A percentile compares a stretch with the other conserved stretches of the same genome.
Conservation (phyloP, 2,888 invertebrate species). For the Drosophila pegasa region DNA sequence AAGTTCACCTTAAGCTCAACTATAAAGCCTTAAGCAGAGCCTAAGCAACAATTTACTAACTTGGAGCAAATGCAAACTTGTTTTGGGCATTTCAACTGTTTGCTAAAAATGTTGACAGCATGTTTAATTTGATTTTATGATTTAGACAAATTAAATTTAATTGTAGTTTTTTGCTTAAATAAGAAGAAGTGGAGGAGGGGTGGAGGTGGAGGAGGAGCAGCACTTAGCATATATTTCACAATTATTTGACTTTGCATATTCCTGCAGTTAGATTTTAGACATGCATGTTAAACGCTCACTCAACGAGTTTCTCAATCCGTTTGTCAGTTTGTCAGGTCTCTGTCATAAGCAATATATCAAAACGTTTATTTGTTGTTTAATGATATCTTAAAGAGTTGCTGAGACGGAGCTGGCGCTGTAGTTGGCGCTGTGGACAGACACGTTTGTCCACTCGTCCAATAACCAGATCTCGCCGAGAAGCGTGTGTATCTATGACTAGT, state of each 20-base stretch:
- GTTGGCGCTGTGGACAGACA: conserved; percentile 42
- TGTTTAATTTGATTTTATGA: conserved; percentile 9
- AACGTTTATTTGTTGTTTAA: conserved; percentile 41
- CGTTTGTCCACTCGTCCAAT: conserved; percentile 57
- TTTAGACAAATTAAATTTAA: conserved; percentile 6
- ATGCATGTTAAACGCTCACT: conserved; percentile 26
- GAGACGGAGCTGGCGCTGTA: neutral
- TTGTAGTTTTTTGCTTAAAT: conserved; percentile 2
- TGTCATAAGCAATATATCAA: conserved; percentile 59
- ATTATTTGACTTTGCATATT: conserved; percentile 12
- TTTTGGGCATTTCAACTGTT: conserved; percentile 2
- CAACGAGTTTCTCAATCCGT: conserved; percentile 22
- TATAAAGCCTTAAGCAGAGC: neutral
- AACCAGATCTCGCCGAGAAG: conserved; percentile 42
- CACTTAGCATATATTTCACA: conserved; percentile 17
- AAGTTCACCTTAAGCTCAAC: neutral
- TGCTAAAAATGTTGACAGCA: conserved; percentile 5
- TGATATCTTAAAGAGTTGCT: conserved; percentile 47
- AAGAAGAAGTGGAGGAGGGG: neutral
- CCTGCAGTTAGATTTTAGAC: conserved; percentile 22
- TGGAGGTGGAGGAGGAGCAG: neutral
- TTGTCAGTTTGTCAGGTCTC: conserved; percentile 52
- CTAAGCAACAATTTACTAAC: neutral
- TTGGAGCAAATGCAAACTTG: neutral
- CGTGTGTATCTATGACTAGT: conserved; percentile 54